Base-by-base conservation (phyloP, 64 coral and sea anemone genomes). In the Stichodactyla mertensii region DNA sequence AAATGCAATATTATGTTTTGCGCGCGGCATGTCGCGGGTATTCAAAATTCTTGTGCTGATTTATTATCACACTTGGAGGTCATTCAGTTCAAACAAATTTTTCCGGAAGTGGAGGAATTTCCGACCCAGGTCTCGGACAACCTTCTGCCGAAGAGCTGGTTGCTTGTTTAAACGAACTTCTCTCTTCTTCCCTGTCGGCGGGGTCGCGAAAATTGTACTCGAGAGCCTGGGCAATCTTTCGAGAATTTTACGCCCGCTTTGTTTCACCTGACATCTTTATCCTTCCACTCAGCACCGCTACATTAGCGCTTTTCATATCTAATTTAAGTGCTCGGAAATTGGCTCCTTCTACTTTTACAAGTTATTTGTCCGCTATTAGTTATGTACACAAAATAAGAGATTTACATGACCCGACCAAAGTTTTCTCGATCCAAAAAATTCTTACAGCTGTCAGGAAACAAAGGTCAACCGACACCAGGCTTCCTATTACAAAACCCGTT, bases 51-150 rank as follows among this genome's bases (percentile, higher is more conserved):
- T 52, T 12, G 54, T 52, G 54, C 36, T 45, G 81, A 83, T 55
- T 6, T 26, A 16, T 52, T 83, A 0, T 83, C 81, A 13, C 81
- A 6, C 27, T 83, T 45, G 10, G 2, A 83, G 81, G 81, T 83
- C 81, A 55, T 0, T 6, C 6, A 83, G 81, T 83, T 83, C 81
- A 51, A 55, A 11, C 36, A 83, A 55, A 83, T 83, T 26, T 83
- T 20, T 11, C 81, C 81, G 0, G 81, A 83, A 52, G 81, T 6
- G 81, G 81, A 83, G 24, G 10, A 52, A 8, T 16, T 83, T 8
- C 36, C 81, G 7, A 16, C 81, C 20, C 3, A 2, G 53, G 5
- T 83, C 14, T 6, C 81, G 6, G 36, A 10, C 10, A 51, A 83
- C 31, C 54, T 83, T 26, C 15, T 83, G 64, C 64, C 64, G 15